Evolutionary conservation across 2,113 vertebrate species (phyloP).

Genomic region (Orthonyx spaldingii): DNA sequence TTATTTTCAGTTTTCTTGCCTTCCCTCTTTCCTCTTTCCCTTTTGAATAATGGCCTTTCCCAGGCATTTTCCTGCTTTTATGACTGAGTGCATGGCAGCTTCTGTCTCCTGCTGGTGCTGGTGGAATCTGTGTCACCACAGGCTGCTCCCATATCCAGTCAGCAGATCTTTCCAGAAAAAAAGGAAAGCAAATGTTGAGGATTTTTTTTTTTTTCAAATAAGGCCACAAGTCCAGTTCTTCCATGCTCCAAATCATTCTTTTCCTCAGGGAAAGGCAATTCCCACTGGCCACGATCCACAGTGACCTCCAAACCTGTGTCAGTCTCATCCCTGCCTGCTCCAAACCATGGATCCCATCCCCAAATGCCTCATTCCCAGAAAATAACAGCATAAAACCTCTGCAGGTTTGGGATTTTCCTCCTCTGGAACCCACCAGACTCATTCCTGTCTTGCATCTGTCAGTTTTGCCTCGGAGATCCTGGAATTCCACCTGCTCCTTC

Average conservation of each 20-base stretch:
- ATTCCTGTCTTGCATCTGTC: background rate
- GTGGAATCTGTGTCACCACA: background rate
- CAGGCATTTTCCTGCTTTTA: background rate
- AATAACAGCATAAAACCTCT: background rate
- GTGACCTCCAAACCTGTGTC: background rate
- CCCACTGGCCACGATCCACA: background rate
- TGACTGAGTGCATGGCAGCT: background rate
- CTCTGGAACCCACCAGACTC: background rate
- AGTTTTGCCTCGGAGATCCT: background rate
- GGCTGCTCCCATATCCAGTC: background rate
- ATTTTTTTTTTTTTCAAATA: background rate
- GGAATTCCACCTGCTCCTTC: accelerated
- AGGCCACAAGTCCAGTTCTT: background rate
- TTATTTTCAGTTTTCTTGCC: background rate
- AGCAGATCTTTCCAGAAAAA: background rate
- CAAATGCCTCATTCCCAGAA: background rate
- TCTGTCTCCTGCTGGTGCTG: background rate
- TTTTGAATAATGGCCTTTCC: background rate
- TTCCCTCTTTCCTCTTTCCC: background rate
- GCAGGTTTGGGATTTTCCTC: background rate
- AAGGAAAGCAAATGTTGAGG: background rate
- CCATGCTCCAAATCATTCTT: background rate
- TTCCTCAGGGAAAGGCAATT: background rate
- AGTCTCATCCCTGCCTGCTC: background rate
- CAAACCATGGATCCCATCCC: background rate